phyloP scores from a whole-genome alignment of 1,140 invertebrate species.

The Eueides isabella region DNA sequence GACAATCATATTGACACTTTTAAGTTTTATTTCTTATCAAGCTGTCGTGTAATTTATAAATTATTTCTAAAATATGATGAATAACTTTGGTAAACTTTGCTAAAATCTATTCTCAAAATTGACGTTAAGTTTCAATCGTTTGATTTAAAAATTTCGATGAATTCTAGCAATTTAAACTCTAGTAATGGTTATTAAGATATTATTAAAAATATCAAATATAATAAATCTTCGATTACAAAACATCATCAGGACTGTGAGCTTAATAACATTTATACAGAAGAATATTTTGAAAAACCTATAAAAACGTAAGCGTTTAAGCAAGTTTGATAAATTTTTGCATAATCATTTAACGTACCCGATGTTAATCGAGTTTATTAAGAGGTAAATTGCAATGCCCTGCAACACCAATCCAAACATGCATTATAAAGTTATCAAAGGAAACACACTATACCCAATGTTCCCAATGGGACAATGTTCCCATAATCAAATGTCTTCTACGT shows the following conservation, averaged over 20 bases:
- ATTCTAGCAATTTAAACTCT: background rate
- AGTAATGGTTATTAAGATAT: background rate
- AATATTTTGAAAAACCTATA: background rate
- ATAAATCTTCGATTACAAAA: background rate
- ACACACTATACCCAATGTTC: constrained; percentile 9
- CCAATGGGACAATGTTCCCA: background rate
- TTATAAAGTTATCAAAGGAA: background rate
- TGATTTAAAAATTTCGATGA: background rate
- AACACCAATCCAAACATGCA: background rate
- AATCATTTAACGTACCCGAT: no score
- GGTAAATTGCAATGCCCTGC: background rate
- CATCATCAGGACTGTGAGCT: background rate
- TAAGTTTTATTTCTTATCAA: background rate
- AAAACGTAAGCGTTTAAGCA: no score
- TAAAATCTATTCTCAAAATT: background rate
- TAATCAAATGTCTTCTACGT: background rate
- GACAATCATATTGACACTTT: background rate
- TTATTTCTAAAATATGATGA: constrained; percentile 5
- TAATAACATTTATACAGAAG: background rate
- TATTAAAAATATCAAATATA: background rate
- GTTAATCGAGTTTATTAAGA: background rate
- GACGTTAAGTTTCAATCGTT: background rate
- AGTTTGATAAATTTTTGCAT: no score
- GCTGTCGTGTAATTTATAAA: background rate
- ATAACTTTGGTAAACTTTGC: background rate